Base-by-base conservation (phyloP, 2,113 vertebrate genomes). In the Bettongia penicillata region DNA sequence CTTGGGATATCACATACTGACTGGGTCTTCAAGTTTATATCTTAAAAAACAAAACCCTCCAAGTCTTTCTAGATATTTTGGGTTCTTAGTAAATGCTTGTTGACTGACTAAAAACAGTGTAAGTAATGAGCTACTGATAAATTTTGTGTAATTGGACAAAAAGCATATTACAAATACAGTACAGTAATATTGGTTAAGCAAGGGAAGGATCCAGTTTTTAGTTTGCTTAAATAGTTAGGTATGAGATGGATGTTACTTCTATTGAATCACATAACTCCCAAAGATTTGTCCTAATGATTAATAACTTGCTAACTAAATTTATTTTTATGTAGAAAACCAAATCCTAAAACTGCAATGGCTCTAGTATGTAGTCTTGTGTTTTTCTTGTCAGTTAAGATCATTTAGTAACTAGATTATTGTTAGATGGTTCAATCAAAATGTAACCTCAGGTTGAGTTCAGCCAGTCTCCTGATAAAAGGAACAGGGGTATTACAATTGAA, bases 301-400 rank as follows among this genome's bases (percentile, higher is more conserved):
- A 84, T 93, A 31, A 89, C 28, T 91, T 94, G 84, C 57, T 53
- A 92, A 43, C 84, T 96, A 31, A 90, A 90, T 94, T 91, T 94
- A 84, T 84, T 49, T 93, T 92, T 95, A 90, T 95, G 9, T 95
- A 93, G 97, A 94, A 94, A 95, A 89, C 23, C 14, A 84, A 84
- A 23, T 19, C n/a, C 19, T 43, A 84, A 84, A 68, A 68, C 23
- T 89, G 12, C 91, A 31, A 48, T 96, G 52, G 90, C 93, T 95
- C 26, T 24, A 77, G 61, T 92, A 94, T 93, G 47, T 22, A 55
- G 84, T 93, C 3, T 53, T 77, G 68, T n/a, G 19, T 43, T 43
- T 84, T 84, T 92, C 51, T 91, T 91, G 31, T 77, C n/a, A 48
- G 57, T 84, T 95, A 84, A 84, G 37, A 23, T 84, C n/a, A 84